Percentiles rank a stretch among this genome's conserved stretches.
These are phyloP conservation scores for Polymixis flavicincta DNA, from an alignment of 2,888 invertebrate genomes.

Conservation along the genomic window DNA sequence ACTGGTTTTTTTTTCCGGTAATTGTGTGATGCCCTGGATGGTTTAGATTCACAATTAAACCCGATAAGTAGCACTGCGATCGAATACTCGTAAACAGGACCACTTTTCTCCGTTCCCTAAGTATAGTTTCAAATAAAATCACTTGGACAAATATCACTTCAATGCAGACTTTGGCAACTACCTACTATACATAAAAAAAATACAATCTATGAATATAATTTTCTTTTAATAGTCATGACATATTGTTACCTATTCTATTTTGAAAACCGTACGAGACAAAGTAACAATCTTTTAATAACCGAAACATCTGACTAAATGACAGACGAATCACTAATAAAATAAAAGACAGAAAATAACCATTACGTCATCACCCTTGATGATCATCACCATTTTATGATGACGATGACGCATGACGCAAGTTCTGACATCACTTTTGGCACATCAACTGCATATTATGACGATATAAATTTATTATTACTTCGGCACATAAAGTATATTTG, in stretches of 20 bases:
- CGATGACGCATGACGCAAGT: conserved; percentile 55
- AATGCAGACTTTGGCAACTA: neutral
- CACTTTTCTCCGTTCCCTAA: too few relatives aligned
- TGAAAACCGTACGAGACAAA: conserved; percentile 1
- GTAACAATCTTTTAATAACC: conserved; percentile 33
- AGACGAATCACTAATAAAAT: conserved; percentile 33
- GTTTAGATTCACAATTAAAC: too few relatives aligned
- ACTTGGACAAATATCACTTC: neutral
- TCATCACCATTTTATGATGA: conserved; percentile 48
- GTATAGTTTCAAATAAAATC: neutral
- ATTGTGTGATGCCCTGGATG: too few relatives aligned
- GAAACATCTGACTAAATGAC: conserved; percentile 31
- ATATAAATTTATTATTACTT: conserved; percentile 55
- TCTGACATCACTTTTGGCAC: conserved; percentile 65
- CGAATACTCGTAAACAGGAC: too few relatives aligned
- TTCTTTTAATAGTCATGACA: conserved; percentile 18
- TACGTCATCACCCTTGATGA: conserved; percentile 47
- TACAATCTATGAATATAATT: conserved; percentile 4
- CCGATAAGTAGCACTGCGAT: too few relatives aligned
- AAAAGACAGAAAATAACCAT: conserved; percentile 31
- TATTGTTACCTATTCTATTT: conserved; percentile 17
- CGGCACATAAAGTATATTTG: conserved; percentile 23
- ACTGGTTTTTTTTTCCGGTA: too few relatives aligned
- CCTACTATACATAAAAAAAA: neutral
- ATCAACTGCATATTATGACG: conserved; percentile 44